Percentiles rank a stretch among this genome's conserved stretches.
Evolutionary conservation across 2,888 invertebrate species (phyloP).

Genomic region (Dynastes tityus): DNA sequence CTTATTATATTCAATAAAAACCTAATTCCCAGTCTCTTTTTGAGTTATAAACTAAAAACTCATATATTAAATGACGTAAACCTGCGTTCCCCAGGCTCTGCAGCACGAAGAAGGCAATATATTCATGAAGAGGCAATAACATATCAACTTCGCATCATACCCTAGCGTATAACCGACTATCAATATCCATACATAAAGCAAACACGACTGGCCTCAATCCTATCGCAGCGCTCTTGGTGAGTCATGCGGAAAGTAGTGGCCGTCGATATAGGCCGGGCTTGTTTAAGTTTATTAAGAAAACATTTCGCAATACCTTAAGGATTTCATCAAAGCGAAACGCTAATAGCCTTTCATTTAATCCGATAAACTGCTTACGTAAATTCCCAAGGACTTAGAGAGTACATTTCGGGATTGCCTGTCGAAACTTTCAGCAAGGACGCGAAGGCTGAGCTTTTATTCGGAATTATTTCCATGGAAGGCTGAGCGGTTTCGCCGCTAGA

Average conservation of each 20-base stretch:
- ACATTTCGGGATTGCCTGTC: constrained; percentile 30
- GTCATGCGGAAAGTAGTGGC: not conserved
- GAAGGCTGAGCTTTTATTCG: not conserved
- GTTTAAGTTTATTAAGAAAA: constrained; percentile 25
- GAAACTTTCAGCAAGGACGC: constrained; percentile 24
- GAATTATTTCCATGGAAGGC: not conserved
- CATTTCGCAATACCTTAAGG: constrained; percentile 26
- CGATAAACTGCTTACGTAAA: constrained; percentile 39
- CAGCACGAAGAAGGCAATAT: too few species aligned
- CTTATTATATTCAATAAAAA: too few species aligned
- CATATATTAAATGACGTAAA: too few species aligned
- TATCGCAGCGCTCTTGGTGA: too few species aligned
- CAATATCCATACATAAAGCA: too few species aligned
- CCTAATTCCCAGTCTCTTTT: too few species aligned
- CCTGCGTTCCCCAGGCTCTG: too few species aligned
- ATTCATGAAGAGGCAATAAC: too few species aligned
- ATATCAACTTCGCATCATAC: too few species aligned
- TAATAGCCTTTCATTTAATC: constrained; percentile 32
- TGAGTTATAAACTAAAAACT: too few species aligned
- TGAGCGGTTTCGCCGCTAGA: not conserved
- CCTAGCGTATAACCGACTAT: too few species aligned
- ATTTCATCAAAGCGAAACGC: constrained; percentile 26
- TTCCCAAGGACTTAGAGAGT: constrained; percentile 18
- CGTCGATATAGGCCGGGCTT: not conserved
- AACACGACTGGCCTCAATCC: too few species aligned